phyloP scores from a whole-genome alignment of 2,797 vertebrate genomes.

The Manis pentadactyla region DNA sequence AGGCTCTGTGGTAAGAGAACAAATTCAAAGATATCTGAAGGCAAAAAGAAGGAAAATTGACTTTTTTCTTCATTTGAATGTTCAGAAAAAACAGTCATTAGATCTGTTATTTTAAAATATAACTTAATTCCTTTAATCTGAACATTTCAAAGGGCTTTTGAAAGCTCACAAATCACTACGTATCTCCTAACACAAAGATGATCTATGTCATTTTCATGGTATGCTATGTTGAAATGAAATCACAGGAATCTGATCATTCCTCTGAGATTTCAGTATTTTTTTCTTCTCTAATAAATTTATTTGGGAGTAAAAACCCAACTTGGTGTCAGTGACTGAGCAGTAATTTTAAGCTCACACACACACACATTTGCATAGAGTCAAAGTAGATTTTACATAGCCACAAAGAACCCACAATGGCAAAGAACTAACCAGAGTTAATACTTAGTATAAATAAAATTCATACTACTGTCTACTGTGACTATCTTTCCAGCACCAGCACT shows the following conservation, averaged over 20 bases:
- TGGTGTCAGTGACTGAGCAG: background rate
- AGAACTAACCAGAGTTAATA: background rate
- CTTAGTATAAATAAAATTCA: background rate
- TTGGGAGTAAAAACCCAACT: background rate
- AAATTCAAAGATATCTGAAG: conserved; percentile 64
- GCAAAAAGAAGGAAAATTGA: background rate
- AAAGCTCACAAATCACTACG: conserved; percentile 42
- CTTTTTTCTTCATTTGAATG: conserved; percentile 59
- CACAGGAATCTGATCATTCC: background rate
- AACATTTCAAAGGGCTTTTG: conserved; percentile 66
- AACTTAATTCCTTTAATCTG: conserved; percentile 69
- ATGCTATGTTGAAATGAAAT: conserved; percentile 17
- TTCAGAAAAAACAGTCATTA: conserved; percentile 54
- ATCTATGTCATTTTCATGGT: conserved; percentile 33
- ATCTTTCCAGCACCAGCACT: background rate
- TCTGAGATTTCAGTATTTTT: conserved; percentile 16
- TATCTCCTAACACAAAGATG: background rate
- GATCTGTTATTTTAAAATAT: conserved; percentile 70
- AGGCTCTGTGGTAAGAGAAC: conserved; percentile 25
- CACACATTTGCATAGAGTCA: background rate
- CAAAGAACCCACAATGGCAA: background rate
- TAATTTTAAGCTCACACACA: background rate
- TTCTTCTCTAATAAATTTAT: conserved; percentile 9
- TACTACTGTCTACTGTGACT: background rate
- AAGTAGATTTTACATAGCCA: background rate